These are phyloP conservation scores for Mesoligia furuncula DNA, from an alignment of 2,888 invertebrate species.

Conservation along the genomic window DNA sequence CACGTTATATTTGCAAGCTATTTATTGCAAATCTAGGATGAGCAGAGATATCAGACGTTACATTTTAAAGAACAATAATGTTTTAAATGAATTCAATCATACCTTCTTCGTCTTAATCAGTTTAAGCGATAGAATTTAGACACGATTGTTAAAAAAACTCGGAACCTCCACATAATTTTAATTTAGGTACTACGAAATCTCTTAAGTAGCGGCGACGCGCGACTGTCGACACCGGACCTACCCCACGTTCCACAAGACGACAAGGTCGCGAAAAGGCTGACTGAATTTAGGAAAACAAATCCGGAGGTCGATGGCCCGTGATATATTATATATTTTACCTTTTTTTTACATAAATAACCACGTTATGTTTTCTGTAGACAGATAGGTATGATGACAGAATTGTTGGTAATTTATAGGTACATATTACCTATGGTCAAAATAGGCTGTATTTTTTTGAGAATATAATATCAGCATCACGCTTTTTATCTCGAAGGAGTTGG, in stretches of 20 bases:
- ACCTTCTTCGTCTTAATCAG: not conserved
- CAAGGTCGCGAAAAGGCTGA: not conserved
- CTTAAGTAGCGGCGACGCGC: not conserved
- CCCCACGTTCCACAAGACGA: conserved; percentile 13
- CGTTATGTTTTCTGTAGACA: not conserved
- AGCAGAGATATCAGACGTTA: too few species aligned
- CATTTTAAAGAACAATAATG: not conserved
- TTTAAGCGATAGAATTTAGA: not conserved
- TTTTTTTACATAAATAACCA: not conserved
- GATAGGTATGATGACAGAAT: not conserved
- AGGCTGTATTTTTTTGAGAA: too few species aligned
- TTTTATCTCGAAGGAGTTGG: not conserved
- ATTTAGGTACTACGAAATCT: not conserved
- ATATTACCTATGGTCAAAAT: not conserved
- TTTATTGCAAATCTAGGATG: not conserved
- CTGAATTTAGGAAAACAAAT: conserved; percentile 15
- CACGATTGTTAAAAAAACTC: not conserved
- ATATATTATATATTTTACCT: not conserved
- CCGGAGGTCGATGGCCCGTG: not conserved
- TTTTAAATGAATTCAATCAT: not conserved
- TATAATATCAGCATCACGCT: not conserved
- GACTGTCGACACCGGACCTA: conserved; percentile 20
- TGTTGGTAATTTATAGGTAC: not conserved
- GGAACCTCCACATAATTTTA: too few species aligned
- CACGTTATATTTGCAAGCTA: not conserved